Percentiles rank a stretch among this genome's conserved stretches.
These are phyloP conservation scores for Sinotaia quadrata DNA, from an alignment of 2,888 invertebrate species.

Conservation along the genomic window DNA sequence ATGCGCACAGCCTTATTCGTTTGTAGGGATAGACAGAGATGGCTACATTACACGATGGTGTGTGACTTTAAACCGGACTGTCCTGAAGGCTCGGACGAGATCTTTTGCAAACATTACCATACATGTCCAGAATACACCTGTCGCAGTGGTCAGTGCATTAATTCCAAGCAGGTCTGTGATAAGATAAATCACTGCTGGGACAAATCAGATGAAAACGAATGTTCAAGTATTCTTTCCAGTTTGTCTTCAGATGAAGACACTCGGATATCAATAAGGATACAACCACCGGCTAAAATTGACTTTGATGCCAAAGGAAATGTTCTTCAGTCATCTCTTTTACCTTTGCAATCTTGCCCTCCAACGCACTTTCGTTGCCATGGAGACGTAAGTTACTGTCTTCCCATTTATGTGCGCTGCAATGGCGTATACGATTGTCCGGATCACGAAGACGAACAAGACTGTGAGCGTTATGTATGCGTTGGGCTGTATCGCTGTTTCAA, in stretches of 20 bases:
- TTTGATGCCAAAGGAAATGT: neutral
- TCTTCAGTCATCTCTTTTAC: neutral
- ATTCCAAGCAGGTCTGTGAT: neutral
- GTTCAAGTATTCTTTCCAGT: too few species aligned
- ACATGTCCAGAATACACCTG: neutral
- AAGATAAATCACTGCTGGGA: slow-evolving; percentile 6
- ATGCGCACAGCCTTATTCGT: neutral
- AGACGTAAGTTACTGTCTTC: neutral
- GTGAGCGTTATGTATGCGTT: slow-evolving; percentile 3
- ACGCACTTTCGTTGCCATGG: slow-evolving; percentile 6
- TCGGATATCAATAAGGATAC: neutral
- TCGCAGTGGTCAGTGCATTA: slow-evolving; percentile 11
- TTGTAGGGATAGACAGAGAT: slow-evolving; percentile 10
- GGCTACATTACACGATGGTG: slow-evolving; percentile 2
- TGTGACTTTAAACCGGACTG: slow-evolving; percentile 21
- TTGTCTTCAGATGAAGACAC: too few species aligned
- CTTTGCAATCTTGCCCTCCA: neutral
- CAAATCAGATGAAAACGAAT: slow-evolving; percentile 12
- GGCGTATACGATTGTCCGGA: neutral
- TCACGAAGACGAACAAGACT: slow-evolving; percentile 1
- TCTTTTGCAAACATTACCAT: neutral
- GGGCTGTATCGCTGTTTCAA: neutral
- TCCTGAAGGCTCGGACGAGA: slow-evolving; percentile 13
- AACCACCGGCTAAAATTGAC: neutral
- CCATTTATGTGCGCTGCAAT: slow-evolving; percentile 7